phyloP scores from a whole-genome alignment of 2,888 invertebrate species.

The Drosophila diplacantha region DNA sequence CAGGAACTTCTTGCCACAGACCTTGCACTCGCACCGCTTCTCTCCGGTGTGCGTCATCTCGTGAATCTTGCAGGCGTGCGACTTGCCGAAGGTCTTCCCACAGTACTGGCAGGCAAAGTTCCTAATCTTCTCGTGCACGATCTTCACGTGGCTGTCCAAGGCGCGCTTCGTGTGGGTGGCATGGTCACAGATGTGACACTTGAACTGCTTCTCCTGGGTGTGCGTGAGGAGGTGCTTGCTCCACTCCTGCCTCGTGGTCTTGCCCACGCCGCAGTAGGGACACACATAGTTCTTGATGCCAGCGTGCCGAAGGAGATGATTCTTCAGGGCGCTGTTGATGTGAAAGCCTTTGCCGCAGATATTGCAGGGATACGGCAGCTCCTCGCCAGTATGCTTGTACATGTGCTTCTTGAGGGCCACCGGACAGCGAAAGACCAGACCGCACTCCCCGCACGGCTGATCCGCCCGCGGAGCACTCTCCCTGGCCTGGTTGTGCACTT shows the following conservation, averaged over 20 bases:
- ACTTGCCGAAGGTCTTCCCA: conserved; percentile 74
- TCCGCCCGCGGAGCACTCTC: conserved; percentile 56
- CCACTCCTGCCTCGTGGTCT: conserved; percentile 75
- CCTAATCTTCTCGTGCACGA: conserved; percentile 72
- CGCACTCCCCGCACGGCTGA: conserved; percentile 71
- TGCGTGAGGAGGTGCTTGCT: conserved; percentile 75
- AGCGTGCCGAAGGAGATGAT: conserved; percentile 75
- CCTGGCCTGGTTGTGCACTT: conserved; percentile 63
- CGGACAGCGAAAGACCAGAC: conserved; percentile 72
- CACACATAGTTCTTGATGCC: conserved; percentile 77
- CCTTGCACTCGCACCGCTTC: conserved; percentile 74
- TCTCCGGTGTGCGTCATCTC: conserved; percentile 75
- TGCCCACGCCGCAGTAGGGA: conserved; percentile 75
- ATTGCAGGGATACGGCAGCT: conserved; percentile 74
- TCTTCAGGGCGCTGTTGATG: conserved; percentile 75
- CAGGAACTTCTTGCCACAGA: conserved; percentile 72
- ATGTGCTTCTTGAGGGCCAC: conserved; percentile 75
- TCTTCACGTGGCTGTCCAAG: conserved; percentile 73
- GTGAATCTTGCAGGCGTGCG: conserved; percentile 74
- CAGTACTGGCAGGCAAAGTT: conserved; percentile 74
- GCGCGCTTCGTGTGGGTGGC: conserved; percentile 75
- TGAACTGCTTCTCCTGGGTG: conserved; percentile 75
- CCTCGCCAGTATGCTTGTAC: conserved; percentile 74
- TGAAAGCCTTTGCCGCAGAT: conserved; percentile 75
- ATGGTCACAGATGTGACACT: conserved; percentile 72